These are phyloP conservation scores for Sebastes steindachneri DNA, from an alignment of 2,797 vertebrate genomes.

Conservation along the genomic window DNA sequence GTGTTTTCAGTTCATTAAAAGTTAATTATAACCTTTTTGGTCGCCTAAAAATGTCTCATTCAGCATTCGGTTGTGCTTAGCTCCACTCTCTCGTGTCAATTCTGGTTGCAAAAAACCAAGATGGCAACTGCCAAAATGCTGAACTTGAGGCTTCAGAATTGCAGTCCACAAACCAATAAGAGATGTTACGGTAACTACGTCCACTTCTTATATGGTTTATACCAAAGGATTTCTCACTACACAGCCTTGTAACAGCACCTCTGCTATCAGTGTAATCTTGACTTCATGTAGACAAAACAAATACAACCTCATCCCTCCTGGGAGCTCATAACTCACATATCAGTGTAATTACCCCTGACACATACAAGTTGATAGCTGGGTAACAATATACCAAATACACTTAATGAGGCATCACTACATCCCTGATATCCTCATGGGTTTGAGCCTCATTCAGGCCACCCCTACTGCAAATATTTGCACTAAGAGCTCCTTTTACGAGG, in stretches of 20 bases:
- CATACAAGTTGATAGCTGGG: neutral
- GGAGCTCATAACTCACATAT: conserved; percentile 37
- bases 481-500: conserved; percentile 39
- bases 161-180: no score
- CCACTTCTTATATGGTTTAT: neutral
- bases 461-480: conserved; percentile 38
- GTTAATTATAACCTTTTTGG: no score
- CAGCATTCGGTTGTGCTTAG: no score
- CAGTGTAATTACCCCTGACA: conserved; percentile 21
- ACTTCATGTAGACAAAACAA: neutral
- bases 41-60: no score
- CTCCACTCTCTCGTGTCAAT: no score
- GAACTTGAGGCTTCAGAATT: no score
- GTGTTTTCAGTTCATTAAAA: no score
- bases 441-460: conserved; percentile 9
- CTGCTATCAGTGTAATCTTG: neutral
- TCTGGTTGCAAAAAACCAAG: no score
- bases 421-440: conserved; percentile 5
- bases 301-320: conserved; percentile 1
- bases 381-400: conserved; percentile 25
- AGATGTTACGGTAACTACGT: no score
- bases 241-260: neutral
- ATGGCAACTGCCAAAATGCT: no score
- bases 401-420: conserved; percentile 12
- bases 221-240: neutral